phyloP scores from a whole-genome alignment of 2,888 invertebrate genomes.

The Petrophora chlorosata region DNA sequence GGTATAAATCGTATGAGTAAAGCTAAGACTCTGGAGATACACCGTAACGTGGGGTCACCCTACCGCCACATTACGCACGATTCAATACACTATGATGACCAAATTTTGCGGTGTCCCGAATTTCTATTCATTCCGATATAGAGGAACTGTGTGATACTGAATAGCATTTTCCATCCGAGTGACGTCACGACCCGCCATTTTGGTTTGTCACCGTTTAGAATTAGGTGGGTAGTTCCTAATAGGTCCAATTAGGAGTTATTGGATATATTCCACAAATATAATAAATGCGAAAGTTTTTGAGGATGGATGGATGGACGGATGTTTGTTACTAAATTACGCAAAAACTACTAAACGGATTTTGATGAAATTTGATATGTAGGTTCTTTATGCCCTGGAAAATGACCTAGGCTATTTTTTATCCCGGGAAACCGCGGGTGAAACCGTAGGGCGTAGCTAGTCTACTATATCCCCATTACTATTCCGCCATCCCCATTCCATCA shows the following conservation, averaged over 20 bases:
- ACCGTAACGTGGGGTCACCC: constrained; percentile 24
- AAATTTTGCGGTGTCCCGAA: constrained; percentile 74
- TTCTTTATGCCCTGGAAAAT: no score
- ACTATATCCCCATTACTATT: no score
- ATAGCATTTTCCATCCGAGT: constrained; percentile 62
- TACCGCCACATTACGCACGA: constrained; percentile 58
- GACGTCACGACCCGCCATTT: constrained; percentile 50
- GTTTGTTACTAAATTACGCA: no score
- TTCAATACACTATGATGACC: constrained; percentile 67
- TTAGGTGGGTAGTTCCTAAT: constrained; percentile 14
- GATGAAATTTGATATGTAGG: no score
- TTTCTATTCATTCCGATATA: constrained; percentile 65
- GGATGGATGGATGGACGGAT: no score
- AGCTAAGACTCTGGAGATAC: constrained; percentile 1
- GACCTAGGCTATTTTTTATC: no score
- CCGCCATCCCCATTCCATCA: no score
- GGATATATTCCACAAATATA: no score
- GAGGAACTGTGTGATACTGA: constrained; percentile 49
- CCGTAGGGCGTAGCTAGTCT: no score
- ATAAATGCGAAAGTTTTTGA: no score
- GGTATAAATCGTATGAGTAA: neutral
- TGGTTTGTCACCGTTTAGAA: constrained; percentile 52
- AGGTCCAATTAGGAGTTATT: neutral
- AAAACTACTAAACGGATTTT: no score
- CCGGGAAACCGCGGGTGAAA: no score